Evolutionary conservation across 2,888 invertebrate species (phyloP).

Genomic region (Cheilosia vernalis): DNA sequence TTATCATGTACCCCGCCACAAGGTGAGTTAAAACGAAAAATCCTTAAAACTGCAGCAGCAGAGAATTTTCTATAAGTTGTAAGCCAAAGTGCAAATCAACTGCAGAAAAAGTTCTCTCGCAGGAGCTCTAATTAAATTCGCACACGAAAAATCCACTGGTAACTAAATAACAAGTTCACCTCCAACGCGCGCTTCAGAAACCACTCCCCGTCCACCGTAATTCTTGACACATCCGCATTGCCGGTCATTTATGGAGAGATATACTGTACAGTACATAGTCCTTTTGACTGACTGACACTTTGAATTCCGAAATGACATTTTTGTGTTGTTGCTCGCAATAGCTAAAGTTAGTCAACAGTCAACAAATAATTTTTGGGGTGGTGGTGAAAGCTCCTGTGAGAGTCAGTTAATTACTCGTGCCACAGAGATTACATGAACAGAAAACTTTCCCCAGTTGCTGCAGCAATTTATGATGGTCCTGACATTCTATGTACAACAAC

Average conservation of each 20-base stretch:
- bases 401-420: slow-evolving; percentile 57
- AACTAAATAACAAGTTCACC: slow-evolving; percentile 7
- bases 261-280: too few species aligned
- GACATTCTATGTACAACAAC: slow-evolving; percentile 13
- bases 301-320: background rate
- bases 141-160: slow-evolving; percentile 20
- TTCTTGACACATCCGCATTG: background rate
- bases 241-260: background rate
- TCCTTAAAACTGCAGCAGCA: background rate
- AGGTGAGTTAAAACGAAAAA: background rate
- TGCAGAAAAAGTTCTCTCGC: background rate
- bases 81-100: slow-evolving; percentile 1
- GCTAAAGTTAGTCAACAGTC: slow-evolving; percentile 21
- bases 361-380: background rate
- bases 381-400: background rate
- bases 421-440: slow-evolving; percentile 43
- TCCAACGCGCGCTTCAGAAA: background rate
- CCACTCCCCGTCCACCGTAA: background rate
- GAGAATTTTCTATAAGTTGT: background rate
- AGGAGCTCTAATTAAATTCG: slow-evolving; percentile 42
- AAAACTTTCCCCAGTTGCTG: slow-evolving; percentile 65
- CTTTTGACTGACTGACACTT: background rate
- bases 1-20: background rate
- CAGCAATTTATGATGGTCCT: slow-evolving; percentile 54
- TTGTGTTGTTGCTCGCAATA: background rate